Evolutionary conservation across 2,888 invertebrate species (phyloP).

Genomic region (Ectemnius lituratus): DNA sequence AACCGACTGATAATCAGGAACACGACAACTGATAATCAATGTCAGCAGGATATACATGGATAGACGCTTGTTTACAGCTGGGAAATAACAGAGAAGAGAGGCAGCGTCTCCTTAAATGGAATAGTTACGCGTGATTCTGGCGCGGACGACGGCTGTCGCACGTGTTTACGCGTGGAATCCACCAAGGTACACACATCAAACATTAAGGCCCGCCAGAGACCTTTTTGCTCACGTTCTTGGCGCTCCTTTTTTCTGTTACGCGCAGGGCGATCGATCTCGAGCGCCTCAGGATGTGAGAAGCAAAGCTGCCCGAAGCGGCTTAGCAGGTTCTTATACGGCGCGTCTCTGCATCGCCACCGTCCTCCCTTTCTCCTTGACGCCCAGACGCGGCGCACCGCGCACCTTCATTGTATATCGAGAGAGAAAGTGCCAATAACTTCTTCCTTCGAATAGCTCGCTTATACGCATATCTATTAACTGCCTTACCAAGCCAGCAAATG

Average conservation of each 20-base stretch:
- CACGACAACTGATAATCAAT: too few species aligned
- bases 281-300: constrained; percentile 22
- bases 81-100: too few species aligned
- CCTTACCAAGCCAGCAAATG: constrained; percentile 18
- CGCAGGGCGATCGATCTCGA: constrained; percentile 17
- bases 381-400: constrained; percentile 25
- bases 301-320: constrained; percentile 11
- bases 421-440: constrained; percentile 33
- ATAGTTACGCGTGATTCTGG: too few species aligned
- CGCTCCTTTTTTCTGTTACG: constrained; percentile 14
- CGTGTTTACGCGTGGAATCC: too few species aligned
- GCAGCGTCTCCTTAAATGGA: too few species aligned
- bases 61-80: too few species aligned
- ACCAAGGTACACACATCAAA: constrained; percentile 8
- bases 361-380: constrained; percentile 32
- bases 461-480: constrained; percentile 24
- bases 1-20: too few species aligned
- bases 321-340: constrained; percentile 43
- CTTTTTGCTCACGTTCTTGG: constrained; percentile 15
- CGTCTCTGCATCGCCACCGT: constrained; percentile 19
- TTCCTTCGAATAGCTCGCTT: constrained; percentile 6
- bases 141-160: too few species aligned
- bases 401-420: constrained; percentile 16
- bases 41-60: too few species aligned
- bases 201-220: background rate